These are phyloP conservation scores for Eueremaeus valkanovi DNA, from an alignment of 2,888 invertebrate genomes.

Conservation along the genomic window DNA sequence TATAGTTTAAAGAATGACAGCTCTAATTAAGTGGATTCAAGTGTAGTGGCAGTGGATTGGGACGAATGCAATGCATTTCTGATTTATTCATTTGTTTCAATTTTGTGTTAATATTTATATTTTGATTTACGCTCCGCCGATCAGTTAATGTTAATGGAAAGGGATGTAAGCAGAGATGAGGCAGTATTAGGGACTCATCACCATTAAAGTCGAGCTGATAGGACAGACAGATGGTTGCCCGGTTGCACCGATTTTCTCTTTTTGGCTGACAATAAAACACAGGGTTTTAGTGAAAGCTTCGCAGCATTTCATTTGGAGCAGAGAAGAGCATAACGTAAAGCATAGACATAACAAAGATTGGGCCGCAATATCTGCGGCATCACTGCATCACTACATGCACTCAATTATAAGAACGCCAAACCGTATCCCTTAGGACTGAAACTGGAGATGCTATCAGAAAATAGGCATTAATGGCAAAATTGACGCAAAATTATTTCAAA, in stretches of 20 bases:
- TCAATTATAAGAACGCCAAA: slow-evolving; percentile 28
- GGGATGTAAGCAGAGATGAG: slow-evolving; percentile 13
- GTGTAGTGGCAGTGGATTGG: too few species aligned
- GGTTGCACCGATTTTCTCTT: slow-evolving; percentile 22
- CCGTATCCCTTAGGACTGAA: slow-evolving; percentile 25
- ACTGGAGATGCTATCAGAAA: slow-evolving; percentile 21
- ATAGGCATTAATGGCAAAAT: slow-evolving; percentile 30
- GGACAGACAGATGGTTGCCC: slow-evolving; percentile 28
- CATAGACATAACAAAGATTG: slow-evolving; percentile 14
- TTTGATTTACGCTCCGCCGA: neutral
- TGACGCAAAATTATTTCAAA: slow-evolving; percentile 31
- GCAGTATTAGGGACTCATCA: slow-evolving; percentile 29
- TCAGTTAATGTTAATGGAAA: slow-evolving; percentile 25
- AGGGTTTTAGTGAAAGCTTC: neutral
- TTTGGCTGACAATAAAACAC: neutral
- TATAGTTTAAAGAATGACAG: too few species aligned
- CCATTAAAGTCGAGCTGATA: slow-evolving; percentile 8
- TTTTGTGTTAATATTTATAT: slow-evolving; percentile 23
- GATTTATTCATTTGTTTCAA: slow-evolving; percentile 16
- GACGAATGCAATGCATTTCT: neutral
- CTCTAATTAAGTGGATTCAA: too few species aligned
- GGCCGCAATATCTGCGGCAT: slow-evolving; percentile 25
- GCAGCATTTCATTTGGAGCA: slow-evolving; percentile 9
- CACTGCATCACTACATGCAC: slow-evolving; percentile 15
- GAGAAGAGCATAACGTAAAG: neutral